phyloP scores from a whole-genome alignment of 2,113 vertebrate species.

The Nycticorax nycticorax region DNA sequence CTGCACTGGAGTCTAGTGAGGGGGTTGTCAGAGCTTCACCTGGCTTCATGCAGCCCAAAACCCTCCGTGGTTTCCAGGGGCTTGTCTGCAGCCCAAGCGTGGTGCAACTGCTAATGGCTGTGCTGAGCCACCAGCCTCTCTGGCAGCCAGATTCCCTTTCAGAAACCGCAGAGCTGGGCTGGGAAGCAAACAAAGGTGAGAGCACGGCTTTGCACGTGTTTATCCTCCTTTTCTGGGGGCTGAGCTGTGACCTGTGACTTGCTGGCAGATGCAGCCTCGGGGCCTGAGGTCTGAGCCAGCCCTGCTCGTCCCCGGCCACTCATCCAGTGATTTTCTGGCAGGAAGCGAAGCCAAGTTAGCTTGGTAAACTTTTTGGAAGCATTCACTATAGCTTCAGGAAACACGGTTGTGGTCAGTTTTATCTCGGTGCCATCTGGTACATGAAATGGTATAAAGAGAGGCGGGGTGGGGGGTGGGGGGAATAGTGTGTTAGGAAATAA shows the following conservation, averaged over 20 bases:
- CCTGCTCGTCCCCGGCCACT: fast-evolving
- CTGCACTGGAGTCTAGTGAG: not conserved
- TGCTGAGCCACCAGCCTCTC: not conserved
- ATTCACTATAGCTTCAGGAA: not conserved
- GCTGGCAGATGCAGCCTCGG: not conserved
- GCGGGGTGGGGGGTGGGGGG: no score
- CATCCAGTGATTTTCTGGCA: not conserved
- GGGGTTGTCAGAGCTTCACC: not conserved
- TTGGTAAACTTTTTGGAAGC: not conserved
- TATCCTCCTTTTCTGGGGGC: not conserved
- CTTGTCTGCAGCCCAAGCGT: fast-evolving
- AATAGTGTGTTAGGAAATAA: not conserved
- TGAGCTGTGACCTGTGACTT: not conserved
- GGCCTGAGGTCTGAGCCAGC: not conserved
- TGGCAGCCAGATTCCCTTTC: not conserved
- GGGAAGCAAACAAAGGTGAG: not conserved
- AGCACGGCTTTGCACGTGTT: fast-evolving
- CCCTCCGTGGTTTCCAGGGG: not conserved
- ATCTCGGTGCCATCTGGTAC: not conserved
- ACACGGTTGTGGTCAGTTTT: not conserved
- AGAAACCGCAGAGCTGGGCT: not conserved
- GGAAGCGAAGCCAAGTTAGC: not conserved
- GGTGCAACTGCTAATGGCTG: not conserved
- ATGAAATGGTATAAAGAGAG: not conserved
- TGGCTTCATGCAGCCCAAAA: not conserved